Base-by-base conservation (phyloP, 2,113 vertebrate genomes). In the Apaloderma vittatum region DNA sequence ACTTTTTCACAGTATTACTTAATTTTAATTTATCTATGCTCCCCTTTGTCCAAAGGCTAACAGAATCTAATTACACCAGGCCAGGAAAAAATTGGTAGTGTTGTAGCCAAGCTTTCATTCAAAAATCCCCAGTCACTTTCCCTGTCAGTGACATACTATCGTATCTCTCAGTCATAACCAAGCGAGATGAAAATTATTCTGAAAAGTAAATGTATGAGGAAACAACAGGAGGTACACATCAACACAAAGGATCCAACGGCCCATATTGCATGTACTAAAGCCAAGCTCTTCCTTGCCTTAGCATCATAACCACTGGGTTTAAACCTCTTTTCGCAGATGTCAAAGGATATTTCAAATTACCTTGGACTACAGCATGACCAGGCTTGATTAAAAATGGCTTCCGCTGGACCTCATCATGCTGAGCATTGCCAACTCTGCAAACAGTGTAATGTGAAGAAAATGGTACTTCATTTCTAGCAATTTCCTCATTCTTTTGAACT, bases 11-110 rank as follows among this genome's bases (percentile, higher is more conserved):
- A 4, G 48, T 17, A 37, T 84, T 94, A 96, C 94, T 96, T 79
- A 92, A 82, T 94, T 96, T 88, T 63, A 90, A 81, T 73, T 84
- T 92, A 72, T 71, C 76, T 83, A 49, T 45, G 78, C n/a, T 87
- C 58, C 54, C 40, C 84, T 95, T 94, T 93, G 84, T 89, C 80
- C 77, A 90, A 93, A 89, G 61, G 57, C 87, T 93, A 96, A 93
- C 45, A 91, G 79, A 83, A 92, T 67, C 77, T 45, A 91, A 96
- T 94, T 87, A 86, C 66, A 65, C 52, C n/a, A 82, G 61, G 65
- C 83, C 21, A 65, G 57, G 49, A 87, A 93, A 96, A 88, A 89
- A 36, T 85, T 91, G 84, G 85, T 96, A 91, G 89, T 51, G 37
- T 72, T 82, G 49, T 32, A 93, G 73, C 52, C 70, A 90, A 51